Percentiles rank a stretch among this genome's conserved stretches.
Evolutionary conservation across 2,113 vertebrate species (phyloP).

Genomic region (Tricholaema leucomelas): DNA sequence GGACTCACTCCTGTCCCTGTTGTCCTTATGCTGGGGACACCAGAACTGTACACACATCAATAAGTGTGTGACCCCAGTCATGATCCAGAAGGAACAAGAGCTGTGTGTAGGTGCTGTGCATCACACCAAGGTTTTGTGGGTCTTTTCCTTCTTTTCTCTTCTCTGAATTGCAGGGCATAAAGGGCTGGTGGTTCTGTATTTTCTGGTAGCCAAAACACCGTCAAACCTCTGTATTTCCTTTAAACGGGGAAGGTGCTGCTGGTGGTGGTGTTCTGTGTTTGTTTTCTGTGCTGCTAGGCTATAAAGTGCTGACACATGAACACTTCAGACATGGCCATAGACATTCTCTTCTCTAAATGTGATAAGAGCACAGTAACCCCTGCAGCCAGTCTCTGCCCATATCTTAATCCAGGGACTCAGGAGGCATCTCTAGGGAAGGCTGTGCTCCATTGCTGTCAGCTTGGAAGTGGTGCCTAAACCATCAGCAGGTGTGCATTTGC

Average conservation of each 20-base stretch:
- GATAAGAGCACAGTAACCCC: not conserved
- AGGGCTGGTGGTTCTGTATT: not conserved
- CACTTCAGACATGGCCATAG: not conserved
- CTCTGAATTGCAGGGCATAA: not conserved
- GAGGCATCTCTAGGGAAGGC: not conserved
- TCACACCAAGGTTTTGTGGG: not conserved
- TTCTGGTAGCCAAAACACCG: not conserved
- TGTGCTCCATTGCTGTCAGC: not conserved
- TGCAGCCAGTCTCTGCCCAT: not conserved
- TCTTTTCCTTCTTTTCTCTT: not conserved
- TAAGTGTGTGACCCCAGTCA: too few relatives aligned
- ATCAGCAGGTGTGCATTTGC: not conserved
- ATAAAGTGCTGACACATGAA: not conserved
- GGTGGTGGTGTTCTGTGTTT: accelerated
- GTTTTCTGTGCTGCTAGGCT: not conserved
- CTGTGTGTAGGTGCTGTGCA: not conserved
- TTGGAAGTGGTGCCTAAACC: not conserved
- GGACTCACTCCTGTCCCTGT: too few relatives aligned
- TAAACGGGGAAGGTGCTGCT: not conserved
- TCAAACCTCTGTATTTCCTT: not conserved
- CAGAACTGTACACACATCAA: too few relatives aligned
- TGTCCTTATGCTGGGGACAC: too few relatives aligned
- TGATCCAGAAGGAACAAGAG: not conserved
- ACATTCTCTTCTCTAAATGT: not conserved
- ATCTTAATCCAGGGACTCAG: not conserved